Conservation (phyloP, 2,888 invertebrate species). For the Stenodema calcarata region DNA sequence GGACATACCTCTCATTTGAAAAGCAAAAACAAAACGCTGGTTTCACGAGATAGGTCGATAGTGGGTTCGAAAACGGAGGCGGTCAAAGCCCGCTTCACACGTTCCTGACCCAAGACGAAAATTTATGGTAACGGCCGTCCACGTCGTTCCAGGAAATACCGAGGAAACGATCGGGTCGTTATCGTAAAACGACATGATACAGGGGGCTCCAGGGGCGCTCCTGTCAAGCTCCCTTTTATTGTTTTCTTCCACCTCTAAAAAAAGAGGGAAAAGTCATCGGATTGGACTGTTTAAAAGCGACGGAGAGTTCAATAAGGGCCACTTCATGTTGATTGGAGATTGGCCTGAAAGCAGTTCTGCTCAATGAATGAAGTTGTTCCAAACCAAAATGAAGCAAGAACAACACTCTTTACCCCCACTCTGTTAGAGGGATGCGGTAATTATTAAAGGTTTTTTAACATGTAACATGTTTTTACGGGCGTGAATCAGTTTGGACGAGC, state of each 20-base stretch:
- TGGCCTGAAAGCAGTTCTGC: too few relatives aligned
- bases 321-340: too few relatives aligned
- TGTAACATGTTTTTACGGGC: too few relatives aligned
- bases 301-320: background rate
- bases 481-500: too few relatives aligned
- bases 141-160: background rate
- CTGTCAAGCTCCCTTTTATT: background rate
- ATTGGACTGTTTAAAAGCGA: background rate
- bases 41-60: background rate
- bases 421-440: too few relatives aligned
- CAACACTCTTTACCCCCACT: too few relatives aligned
- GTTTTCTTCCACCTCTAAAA: background rate
- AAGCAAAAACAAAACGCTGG: too few relatives aligned
- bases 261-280: background rate
- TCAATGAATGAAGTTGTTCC: too few relatives aligned
- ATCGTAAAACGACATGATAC: background rate
- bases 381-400: too few relatives aligned
- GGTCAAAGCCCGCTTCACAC: background rate
- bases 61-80: background rate
- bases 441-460: too few relatives aligned
- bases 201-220: background rate
- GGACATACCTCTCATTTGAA: background rate
- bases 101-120: background rate
- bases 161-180: slow-evolving; percentile 11
- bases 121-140: background rate